Conservation (phyloP, 2,113 vertebrate genomes). For the Calypte anna region DNA sequence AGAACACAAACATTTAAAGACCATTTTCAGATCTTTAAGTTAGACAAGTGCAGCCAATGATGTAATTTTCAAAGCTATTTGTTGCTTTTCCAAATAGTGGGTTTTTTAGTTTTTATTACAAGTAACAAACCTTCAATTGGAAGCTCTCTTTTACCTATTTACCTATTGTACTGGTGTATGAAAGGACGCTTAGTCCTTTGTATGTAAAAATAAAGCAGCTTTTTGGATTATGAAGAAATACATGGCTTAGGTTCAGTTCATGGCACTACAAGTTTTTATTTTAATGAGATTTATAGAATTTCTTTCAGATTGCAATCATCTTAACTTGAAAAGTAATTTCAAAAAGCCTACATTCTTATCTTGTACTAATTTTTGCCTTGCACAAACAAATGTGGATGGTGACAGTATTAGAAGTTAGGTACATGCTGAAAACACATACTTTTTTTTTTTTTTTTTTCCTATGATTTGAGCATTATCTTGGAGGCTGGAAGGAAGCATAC, state of each 20-base stretch:
- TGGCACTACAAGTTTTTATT: not conserved
- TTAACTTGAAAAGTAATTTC: not conserved
- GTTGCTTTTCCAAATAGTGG: not conserved
- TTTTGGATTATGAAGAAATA: not conserved
- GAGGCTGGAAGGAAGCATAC: not conserved
- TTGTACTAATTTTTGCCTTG: not conserved
- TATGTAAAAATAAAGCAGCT: not conserved
- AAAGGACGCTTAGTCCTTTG: not conserved
- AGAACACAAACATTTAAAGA: not conserved
- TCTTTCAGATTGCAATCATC: not conserved
- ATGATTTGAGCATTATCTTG: not conserved
- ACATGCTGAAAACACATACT: not conserved
- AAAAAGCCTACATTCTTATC: not conserved
- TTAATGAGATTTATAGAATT: not conserved
- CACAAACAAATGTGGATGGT: not conserved
- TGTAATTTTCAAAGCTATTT: not conserved
- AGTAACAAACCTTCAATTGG: not conserved
- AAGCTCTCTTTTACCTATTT: not conserved
- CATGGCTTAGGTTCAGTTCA: not conserved
- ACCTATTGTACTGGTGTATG: not conserved
- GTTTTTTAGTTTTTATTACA: not conserved
- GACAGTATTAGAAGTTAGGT: not conserved
- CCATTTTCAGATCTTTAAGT: not conserved
- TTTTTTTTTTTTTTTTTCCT: not conserved
- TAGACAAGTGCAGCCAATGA: not conserved